phyloP scores from a whole-genome alignment of 2,113 vertebrate genomes.

The Alethe castanea region DNA sequence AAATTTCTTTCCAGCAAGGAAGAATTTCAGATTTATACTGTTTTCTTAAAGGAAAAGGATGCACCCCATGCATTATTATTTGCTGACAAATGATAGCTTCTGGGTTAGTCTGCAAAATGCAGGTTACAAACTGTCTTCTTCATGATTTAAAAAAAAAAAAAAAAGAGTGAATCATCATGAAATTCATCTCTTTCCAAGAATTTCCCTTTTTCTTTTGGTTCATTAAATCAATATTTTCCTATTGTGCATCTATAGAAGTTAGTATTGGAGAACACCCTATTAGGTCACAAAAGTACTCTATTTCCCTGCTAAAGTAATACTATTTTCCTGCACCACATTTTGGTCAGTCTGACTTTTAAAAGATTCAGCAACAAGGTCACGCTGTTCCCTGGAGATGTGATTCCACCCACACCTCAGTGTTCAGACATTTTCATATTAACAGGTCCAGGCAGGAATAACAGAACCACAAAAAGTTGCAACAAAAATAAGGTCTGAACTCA shows the following conservation, averaged over 20 bases:
- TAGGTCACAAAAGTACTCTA: background rate
- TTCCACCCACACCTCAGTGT: background rate
- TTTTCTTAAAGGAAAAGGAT: slow-evolving; percentile 67
- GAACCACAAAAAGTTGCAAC: background rate
- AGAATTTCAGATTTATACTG: slow-evolving; percentile 69
- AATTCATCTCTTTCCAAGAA: background rate
- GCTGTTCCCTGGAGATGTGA: background rate
- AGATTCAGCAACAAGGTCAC: background rate
- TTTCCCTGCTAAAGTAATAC: background rate
- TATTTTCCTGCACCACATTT: background rate
- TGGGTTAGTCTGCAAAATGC: background rate
- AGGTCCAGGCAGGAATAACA: slow-evolving; percentile 5
- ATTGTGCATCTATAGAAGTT: background rate
- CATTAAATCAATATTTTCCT: background rate
- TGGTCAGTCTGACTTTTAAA: background rate
- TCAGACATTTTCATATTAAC: background rate
- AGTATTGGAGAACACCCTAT: background rate
- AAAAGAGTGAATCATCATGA: background rate
- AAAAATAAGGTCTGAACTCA: background rate
- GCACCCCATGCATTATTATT: slow-evolving; percentile 52
- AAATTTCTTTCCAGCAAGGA: slow-evolving; percentile 71
- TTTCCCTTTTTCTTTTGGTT: background rate
- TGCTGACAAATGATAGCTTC: slow-evolving; percentile 44
- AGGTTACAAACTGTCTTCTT: background rate
- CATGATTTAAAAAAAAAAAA: background rate